Conservation (phyloP, 2,797 vertebrate species). For the Chloroceryle inda region DNA sequence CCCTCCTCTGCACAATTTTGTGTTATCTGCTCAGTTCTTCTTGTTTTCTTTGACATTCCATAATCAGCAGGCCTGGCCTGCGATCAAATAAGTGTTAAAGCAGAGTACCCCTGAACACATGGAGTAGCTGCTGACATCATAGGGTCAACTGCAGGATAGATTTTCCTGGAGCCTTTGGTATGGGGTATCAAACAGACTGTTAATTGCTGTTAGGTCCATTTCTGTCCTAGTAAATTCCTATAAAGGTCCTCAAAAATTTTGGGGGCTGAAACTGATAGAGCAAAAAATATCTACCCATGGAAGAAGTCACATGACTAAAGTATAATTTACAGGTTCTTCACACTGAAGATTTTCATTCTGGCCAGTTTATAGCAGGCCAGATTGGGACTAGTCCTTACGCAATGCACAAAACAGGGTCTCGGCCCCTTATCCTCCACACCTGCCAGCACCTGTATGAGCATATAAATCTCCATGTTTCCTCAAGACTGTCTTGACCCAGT, state of each 20-base stretch:
- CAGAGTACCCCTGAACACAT: not conserved
- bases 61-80: conserved; percentile 60
- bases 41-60: conserved; percentile 66
- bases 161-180: not conserved
- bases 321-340: not conserved
- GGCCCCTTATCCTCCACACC: not conserved
- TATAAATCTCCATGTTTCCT: not conserved
- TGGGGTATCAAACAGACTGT: not conserved
- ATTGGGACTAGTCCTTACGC: not conserved
- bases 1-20: conserved; percentile 18
- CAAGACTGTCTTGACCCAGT: not conserved
- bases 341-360: not conserved
- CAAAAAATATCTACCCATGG: not conserved
- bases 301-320: not conserved
- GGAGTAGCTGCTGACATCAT: conserved; percentile 46
- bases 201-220: not conserved
- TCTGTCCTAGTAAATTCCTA: not conserved
- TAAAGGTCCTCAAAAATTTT: not conserved
- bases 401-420: not conserved
- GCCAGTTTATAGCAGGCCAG: not conserved
- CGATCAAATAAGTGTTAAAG: conserved; percentile 40
- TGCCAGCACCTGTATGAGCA: not conserved
- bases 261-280: not conserved
- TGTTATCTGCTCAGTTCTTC: conserved; percentile 55
- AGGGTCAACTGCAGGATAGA: conserved; percentile 21